A percentile compares a stretch with the other conserved stretches of the same genome.
Conservation (phyloP, 1,140 invertebrate species). For the Heliconius nattereri region DNA sequence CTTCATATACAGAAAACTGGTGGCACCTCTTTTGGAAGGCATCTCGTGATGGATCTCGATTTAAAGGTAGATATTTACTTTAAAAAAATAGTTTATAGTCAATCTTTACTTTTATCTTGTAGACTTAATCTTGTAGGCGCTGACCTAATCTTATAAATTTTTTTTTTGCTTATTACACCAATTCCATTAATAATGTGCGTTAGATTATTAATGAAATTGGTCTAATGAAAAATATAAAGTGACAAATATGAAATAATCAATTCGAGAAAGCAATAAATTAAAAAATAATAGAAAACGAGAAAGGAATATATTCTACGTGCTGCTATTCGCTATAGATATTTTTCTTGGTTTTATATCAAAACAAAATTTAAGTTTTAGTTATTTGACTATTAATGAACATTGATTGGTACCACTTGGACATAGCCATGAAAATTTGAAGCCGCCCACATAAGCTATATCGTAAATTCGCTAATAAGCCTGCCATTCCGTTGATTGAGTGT, state of each 20-base stretch:
- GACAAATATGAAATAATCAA: too few relatives aligned
- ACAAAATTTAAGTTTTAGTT: neutral
- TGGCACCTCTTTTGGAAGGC: conserved; percentile 96
- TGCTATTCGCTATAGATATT: too few relatives aligned
- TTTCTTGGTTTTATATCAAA: neutral
- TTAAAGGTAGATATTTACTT: conserved; percentile 81
- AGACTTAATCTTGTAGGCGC: neutral
- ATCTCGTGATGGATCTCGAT: conserved; percentile 96
- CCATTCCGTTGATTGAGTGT: conserved; percentile 41
- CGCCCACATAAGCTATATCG: conserved; percentile 35
- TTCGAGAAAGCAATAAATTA: too few relatives aligned
- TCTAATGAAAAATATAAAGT: too few relatives aligned
- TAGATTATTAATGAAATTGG: too few relatives aligned
- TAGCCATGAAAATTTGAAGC: conserved; percentile 22
- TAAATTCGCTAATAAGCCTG: conserved; percentile 36
- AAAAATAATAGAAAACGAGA: too few relatives aligned
- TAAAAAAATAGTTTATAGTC: neutral
- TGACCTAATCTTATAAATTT: neutral
- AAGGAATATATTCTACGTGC: too few relatives aligned
- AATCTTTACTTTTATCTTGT: neutral
- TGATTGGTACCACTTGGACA: neutral
- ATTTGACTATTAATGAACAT: conserved; percentile 21
- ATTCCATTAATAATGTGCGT: too few relatives aligned
- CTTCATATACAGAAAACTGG: conserved; percentile 97
- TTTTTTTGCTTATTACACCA: neutral